Percentiles rank a stretch among this genome's conserved stretches.
Conservation (phyloP, 2,797 vertebrate genomes). For the Melanotaenia nigrans region DNA sequence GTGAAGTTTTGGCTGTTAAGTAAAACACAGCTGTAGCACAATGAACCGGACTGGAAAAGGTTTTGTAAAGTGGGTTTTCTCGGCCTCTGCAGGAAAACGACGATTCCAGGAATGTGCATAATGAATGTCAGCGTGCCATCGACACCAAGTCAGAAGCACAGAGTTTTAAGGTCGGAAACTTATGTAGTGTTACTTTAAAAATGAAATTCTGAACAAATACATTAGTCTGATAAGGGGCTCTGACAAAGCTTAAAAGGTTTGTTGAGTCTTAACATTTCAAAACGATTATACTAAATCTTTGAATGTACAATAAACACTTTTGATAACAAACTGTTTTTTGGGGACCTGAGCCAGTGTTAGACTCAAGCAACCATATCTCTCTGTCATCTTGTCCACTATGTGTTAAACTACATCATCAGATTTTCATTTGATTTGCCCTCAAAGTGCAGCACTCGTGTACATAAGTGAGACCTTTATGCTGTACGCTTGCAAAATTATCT, state of each 20-base stretch:
- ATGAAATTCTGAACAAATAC: neutral
- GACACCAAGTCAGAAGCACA: neutral
- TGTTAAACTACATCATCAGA: slow-evolving; percentile 44
- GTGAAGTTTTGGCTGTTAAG: neutral
- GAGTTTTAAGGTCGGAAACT: neutral
- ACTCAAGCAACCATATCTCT: slow-evolving; percentile 51
- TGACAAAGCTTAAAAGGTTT: neutral
- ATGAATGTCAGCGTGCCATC: neutral
- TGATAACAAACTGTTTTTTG: slow-evolving; percentile 18
- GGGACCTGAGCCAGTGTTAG: slow-evolving; percentile 26
- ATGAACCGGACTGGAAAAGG: too few species aligned
- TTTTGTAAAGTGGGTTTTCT: too few species aligned
- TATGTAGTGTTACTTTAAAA: neutral
- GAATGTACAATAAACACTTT: slow-evolving; percentile 18
- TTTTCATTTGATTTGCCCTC: slow-evolving; percentile 47
- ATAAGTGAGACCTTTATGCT: slow-evolving; percentile 75
- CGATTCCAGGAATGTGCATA: neutral
- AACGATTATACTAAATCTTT: neutral
- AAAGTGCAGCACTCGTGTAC: slow-evolving; percentile 30
- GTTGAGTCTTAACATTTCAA: neutral
- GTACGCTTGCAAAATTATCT: slow-evolving; percentile 78
- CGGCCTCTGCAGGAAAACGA: too few species aligned
- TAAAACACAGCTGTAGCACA: neutral
- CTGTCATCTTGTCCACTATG: slow-evolving; percentile 58
- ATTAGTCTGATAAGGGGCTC: neutral